These are phyloP conservation scores for Myotis brandtii DNA, from an alignment of 2,113 vertebrate genomes.

Conservation along the genomic window DNA sequence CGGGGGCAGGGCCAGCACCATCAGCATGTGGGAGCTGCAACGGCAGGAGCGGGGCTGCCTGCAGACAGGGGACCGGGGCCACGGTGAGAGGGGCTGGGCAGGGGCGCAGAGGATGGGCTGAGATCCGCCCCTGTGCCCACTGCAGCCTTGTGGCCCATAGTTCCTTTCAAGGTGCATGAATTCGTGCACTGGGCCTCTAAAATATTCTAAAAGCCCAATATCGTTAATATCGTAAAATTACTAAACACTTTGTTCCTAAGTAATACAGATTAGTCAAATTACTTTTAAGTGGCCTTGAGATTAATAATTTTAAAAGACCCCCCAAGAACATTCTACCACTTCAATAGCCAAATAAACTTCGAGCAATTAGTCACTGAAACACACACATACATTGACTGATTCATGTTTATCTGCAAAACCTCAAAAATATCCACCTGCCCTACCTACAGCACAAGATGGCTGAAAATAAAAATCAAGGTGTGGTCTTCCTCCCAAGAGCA, in stretches of 20 bases:
- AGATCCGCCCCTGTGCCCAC: too few relatives aligned
- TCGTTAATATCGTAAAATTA: not conserved
- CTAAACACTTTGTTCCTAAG: not conserved
- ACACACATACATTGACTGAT: not conserved
- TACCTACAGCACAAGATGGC: not conserved
- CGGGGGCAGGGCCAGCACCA: too few relatives aligned
- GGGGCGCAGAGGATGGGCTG: too few relatives aligned
- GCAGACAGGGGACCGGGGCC: too few relatives aligned
- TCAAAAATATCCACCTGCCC: not conserved
- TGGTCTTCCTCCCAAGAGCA: too few relatives aligned
- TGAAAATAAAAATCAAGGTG: slow-evolving; percentile 23
- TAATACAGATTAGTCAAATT: not conserved
- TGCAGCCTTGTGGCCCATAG: too few relatives aligned
- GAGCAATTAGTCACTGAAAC: slow-evolving; percentile 16
- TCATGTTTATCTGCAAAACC: not conserved
- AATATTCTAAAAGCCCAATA: not conserved
- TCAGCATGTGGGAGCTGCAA: too few relatives aligned
- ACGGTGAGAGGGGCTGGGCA: too few relatives aligned
- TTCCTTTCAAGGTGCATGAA: too few relatives aligned
- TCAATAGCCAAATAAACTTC: not conserved
- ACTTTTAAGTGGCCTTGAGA: slow-evolving; percentile 34
- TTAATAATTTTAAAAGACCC: not conserved
- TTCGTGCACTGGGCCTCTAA: too few relatives aligned
- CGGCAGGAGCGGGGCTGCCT: too few relatives aligned
- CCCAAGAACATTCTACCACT: slow-evolving; percentile 26